Base-by-base conservation (phyloP, 2,113 vertebrate species). In the Xyliphius kryptos region DNA sequence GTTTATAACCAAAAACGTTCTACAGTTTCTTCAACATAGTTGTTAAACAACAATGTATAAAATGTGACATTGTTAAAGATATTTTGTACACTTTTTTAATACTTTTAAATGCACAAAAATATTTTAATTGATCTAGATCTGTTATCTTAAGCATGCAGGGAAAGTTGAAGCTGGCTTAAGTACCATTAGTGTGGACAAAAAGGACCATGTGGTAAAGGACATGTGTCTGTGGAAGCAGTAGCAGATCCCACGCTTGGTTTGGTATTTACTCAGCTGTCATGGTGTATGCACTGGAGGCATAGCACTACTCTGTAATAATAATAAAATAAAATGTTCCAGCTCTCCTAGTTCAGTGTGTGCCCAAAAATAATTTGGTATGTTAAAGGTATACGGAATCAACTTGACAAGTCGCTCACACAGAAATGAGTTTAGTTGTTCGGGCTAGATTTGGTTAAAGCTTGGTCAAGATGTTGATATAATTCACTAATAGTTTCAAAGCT, bases 181-280 rank as follows among this genome's bases (percentile, higher is more conserved):
- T 41, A 41, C 40, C 40, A 11, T 14, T 41, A 14, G 40, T 14
- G 11, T 22, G 5, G 17, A 51, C 47, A 51, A 43, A 40, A 65
- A 66, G 41, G n/a, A 22, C 66, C 19, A 19, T 40, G 38, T 56
- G 12, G 17, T 63, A 60, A 15, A 11, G 16, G 54, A 17, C 7
- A 38, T 56, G 17, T 40, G 44, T 38, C 5, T 36, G 32, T 41
- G 8, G 19, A 43, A 22, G 60, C 22, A 43, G 43, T 44, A 37
- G 20, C 66, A 54, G 37, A 49, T 44, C 12, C 44, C 20, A 46
- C 14, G 16, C 53, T 52, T 65, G 46, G 20, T 46, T 49, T 36
- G 19, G 15, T 46, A 44, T 68, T 63, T 61, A 41, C 51, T 54
- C 70, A 68, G 65, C 61, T 68, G 65, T 68, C 50, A 21, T 41